A percentile compares a stretch with the other conserved stretches of the same genome.
phyloP scores from a whole-genome alignment of 2,797 vertebrate genomes.

The Clarias fuscus region DNA sequence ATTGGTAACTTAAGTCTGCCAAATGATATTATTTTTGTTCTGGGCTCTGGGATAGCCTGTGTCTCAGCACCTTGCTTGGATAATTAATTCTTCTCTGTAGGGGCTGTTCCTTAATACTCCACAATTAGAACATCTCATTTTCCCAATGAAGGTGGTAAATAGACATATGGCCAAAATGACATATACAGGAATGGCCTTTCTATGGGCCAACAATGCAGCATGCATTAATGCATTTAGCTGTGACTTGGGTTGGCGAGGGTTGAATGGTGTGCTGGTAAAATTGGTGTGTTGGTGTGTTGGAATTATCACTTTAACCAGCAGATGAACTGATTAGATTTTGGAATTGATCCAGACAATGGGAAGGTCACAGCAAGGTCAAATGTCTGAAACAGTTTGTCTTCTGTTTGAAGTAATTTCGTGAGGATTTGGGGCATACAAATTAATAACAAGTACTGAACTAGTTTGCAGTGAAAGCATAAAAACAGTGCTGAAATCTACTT shows the following conservation, averaged over 20 bases:
- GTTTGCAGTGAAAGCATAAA: background rate
- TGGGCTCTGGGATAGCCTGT: conserved; percentile 12
- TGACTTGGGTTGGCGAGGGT: background rate
- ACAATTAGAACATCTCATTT: conserved; percentile 26
- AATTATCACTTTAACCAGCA: background rate
- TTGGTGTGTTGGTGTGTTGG: background rate
- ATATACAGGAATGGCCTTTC: background rate
- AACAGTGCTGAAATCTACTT: background rate
- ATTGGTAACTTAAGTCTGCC: background rate
- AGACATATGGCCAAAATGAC: background rate
- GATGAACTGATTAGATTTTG: background rate
- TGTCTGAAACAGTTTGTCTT: background rate
- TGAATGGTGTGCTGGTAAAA: background rate
- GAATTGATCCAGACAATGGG: background rate
- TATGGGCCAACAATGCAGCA: background rate
- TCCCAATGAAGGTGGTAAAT: background rate
- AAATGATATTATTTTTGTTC: conserved; percentile 31
- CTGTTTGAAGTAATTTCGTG: background rate
- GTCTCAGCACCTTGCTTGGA: conserved; percentile 20
- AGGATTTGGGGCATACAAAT: background rate
- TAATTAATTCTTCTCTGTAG: conserved; percentile 40
- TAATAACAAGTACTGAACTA: background rate
- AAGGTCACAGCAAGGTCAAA: conserved; percentile 8
- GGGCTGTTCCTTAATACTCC: conserved; percentile 28
- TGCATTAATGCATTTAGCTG: background rate